Base-by-base conservation (phyloP, 2,888 invertebrate species). In the Cordilura impudica region DNA sequence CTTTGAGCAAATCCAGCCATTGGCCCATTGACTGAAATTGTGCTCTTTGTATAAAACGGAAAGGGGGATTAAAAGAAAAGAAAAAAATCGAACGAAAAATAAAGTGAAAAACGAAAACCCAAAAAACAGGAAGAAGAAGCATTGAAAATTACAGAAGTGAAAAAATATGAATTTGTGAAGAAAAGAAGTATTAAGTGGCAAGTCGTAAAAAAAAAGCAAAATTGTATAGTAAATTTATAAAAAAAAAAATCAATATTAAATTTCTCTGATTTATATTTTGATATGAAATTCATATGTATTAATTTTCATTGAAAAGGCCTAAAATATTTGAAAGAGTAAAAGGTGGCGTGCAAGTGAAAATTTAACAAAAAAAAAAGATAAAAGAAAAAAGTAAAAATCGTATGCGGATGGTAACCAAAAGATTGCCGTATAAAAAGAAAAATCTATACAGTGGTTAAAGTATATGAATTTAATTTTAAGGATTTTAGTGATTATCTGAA, bases 141-240 rank as follows among this genome's bases (percentile, higher is more conserved):
- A 74, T 35, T 23, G 7, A 71, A 66, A 67, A 63, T 71, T 67
- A 56, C 43, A 56, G 53, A 39, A 77, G 56, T 71, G 56, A 66
- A 81, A 77, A 76, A 70, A 69, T 70, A 47, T 61, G 45, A 72
- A 66, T 56, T 39, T 66, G 66, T 74, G 56, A 74, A 71, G 74
- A 47, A 53, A 54, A 47, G 18, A 61, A 31, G 10, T 35, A 14
- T 35, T 31, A 21, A 60, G 58, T 60, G 43, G n/a, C 23, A 60
- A 60, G 60, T 21, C 49, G 23, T 54, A 21, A 63, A 61, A 21
- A 18, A 65, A 56, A 47, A 66, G 26, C 1, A 53, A 23, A 54
- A 45, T 54, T 51, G 39, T 47, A 10, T 18, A 19, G 39, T 39
- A 53, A 61, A 53, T 51, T 39, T 53, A 43, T 19, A 18, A 16